Evolutionary conservation across 1,140 invertebrate genomes (phyloP), one percentile per base, ranked within the genome.

Genomic region (Stratiolaelaps scimitus): DNA sequence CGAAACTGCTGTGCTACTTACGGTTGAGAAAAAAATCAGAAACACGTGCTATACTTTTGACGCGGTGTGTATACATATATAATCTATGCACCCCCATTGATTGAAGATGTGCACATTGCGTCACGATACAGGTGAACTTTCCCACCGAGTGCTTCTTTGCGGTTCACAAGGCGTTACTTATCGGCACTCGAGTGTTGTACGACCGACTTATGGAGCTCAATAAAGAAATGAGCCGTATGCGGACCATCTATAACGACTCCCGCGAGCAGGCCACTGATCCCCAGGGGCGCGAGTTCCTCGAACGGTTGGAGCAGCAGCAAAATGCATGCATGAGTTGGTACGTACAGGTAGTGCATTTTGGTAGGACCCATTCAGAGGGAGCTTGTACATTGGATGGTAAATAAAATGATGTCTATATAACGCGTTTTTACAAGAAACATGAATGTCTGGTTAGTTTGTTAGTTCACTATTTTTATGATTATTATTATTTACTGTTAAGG

Each of bases 111-210:
- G 74, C 72, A 79, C 56, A 79, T 80, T 6, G 76, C 78, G 0
- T 80, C 83, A 6, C 29, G 79, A 82, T 0, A 40, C 68, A 68
- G 29, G 80, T 75, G 68, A 88, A 83, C 73, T 95, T 95, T 76
- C 83, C 90, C 1, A 92, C 88, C 0, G 88, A 93, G 74, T 86
- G 87, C 72, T 95, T 94, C 76, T 93, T 85, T 74, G 79, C 92
- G 76, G 85, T 88, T 2, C 91, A 96, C 72, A 84, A 85, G 71
- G 83, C 86, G 65, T 79, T 94, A 30, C 84, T 90, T 73, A 79
- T 94, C 65, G 87, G 89, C 43, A 85, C 87, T 71, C 80, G 85
- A 53, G 84, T 89, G 19, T 81, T 86, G 43, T 80, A 87, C 34
- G 88, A 92, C 68, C 85, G 85, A 71, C 78, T 90, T 56, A 79